Evolutionary conservation across 1,140 invertebrate species (phyloP).

Genomic region (Calephelis nemesis): DNA sequence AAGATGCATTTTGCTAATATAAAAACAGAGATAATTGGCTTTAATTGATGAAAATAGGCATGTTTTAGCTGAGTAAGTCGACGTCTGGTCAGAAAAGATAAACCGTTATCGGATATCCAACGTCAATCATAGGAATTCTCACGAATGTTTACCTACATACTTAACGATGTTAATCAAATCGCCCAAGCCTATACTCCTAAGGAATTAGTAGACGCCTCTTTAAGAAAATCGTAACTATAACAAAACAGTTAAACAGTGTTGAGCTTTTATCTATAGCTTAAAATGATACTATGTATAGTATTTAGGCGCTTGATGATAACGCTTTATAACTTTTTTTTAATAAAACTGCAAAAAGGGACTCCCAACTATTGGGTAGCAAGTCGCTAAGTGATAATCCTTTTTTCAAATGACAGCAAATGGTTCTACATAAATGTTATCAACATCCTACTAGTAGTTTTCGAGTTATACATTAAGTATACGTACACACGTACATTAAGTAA

Average conservation of each 20-base stretch:
- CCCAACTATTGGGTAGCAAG: too few species aligned
- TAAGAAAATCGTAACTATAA: conserved; percentile 4
- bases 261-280: not conserved
- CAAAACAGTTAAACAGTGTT: conserved; percentile 1
- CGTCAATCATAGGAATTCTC: conserved; percentile 52
- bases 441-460: too few species aligned
- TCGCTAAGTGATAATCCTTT: too few species aligned
- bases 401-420: too few species aligned
- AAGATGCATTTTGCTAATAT: too few species aligned
- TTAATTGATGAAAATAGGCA: not conserved
- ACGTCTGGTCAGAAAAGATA: conserved; percentile 34
- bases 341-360: too few species aligned
- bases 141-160: conserved; percentile 49
- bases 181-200: conserved; percentile 25
- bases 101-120: conserved; percentile 35
- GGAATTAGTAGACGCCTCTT: conserved; percentile 20
- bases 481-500: too few species aligned
- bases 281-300: not conserved
- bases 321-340: too few species aligned
- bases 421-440: too few species aligned
- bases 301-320: not conserved
- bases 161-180: conserved; percentile 52
- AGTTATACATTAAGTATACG: too few species aligned
- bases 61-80: not conserved
- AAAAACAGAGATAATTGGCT: too few species aligned